A percentile compares a stretch with the other conserved stretches of the same genome.
Evolutionary conservation across 2,797 vertebrate genomes (phyloP).

Genomic region (Pithecia hirsuta): DNA sequence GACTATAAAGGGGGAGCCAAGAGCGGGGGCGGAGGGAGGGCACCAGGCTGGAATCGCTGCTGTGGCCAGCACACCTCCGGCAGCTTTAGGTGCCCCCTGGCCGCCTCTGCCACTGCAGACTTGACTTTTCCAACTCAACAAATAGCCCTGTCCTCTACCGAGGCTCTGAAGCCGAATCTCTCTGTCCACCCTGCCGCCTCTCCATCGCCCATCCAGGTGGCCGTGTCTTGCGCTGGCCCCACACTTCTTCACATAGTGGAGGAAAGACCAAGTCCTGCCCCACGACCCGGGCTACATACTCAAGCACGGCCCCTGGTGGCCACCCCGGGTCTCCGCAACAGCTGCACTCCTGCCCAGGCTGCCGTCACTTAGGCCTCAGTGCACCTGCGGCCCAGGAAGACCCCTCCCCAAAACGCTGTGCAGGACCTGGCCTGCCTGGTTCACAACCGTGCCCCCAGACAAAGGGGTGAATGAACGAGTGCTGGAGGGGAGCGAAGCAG

Average conservation of each 20-base stretch:
- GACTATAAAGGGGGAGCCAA: not conserved
- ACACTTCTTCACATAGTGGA: not conserved
- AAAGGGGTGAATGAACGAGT: accelerated
- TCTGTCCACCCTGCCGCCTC: accelerated
- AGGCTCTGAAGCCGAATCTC: not conserved
- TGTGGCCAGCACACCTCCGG: accelerated
- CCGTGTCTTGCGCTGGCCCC: not conserved
- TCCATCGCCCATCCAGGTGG: accelerated
- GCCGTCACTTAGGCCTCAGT: not conserved
- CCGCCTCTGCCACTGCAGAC: accelerated
- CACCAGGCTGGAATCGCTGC: not conserved
- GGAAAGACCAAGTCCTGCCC: accelerated
- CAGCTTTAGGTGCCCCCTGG: accelerated
- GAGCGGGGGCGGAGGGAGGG: not conserved
- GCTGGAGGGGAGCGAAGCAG: not conserved
- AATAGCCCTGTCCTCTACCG: accelerated
- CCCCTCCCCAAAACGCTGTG: no score
- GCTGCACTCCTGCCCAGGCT: not conserved
- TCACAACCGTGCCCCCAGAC: not conserved
- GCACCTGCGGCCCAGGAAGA: not conserved
- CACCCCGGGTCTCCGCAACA: accelerated
- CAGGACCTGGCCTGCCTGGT: no score
- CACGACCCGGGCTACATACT: not conserved
- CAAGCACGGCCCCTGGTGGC: not conserved
- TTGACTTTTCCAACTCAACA: accelerated